Conservation (phyloP, 1,140 invertebrate genomes). For the Brachionus manjavacas region DNA sequence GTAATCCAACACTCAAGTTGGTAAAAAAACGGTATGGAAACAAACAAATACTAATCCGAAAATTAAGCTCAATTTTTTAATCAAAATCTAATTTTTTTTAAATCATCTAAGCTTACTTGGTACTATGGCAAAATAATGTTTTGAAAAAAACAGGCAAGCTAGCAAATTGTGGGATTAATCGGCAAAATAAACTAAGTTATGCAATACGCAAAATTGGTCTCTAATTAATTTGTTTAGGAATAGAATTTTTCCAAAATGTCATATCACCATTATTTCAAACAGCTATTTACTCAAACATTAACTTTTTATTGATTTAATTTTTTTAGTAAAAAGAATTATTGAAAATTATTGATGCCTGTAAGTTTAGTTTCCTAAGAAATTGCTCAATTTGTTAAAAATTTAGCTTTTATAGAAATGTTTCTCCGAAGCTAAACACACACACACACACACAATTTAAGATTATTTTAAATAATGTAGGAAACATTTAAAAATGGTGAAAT, state of each 20-base stretch:
- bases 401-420: background rate
- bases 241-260: background rate
- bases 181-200: background rate
- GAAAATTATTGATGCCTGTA: background rate
- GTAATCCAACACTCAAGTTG: background rate
- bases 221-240: background rate
- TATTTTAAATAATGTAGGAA: background rate
- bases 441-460: background rate
- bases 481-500: background rate
- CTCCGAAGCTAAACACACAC: background rate
- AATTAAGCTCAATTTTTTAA: background rate
- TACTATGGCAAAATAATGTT: background rate
- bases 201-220: background rate
- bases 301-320: background rate
- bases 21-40: background rate
- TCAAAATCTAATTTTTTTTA: background rate
- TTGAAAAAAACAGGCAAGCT: background rate
- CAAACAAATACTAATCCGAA: background rate
- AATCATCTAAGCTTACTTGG: background rate
- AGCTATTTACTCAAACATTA: background rate
- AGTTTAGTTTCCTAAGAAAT: slow-evolving; percentile 4
- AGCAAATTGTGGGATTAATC: background rate
- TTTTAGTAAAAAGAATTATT: background rate
- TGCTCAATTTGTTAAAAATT: background rate
- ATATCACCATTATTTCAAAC: background rate